Evolutionary conservation across 2,888 invertebrate species (phyloP), one percentile per base, ranked within the genome.

Genomic region (Philaethria dido): DNA sequence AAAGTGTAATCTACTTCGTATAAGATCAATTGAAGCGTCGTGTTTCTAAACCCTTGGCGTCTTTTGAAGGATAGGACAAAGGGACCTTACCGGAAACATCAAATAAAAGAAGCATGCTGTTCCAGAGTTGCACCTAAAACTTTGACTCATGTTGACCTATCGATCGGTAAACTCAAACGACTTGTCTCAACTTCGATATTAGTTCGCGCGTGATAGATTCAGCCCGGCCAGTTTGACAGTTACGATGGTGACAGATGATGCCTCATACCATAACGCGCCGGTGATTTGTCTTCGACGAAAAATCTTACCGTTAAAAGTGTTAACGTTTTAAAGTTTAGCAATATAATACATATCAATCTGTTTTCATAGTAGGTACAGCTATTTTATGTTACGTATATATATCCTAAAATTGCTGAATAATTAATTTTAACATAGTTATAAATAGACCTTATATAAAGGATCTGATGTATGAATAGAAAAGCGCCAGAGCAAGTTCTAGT

Each of bases 161-260:
- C 74, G 77, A 72, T 74, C 74, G 77, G 73, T 64, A 69, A 75
- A 75, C 76, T 75, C 73, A 73, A 70, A 70, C 76, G 75, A 80
- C 76, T 76, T 71, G 78, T 78, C 75, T 61, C 80, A 88, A 90
- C 88, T 91, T 91, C 80, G 86, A 89, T 90, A 92, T 91, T 92
- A 91, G 89, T 92, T 92, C 79, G 84, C 84, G 81, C 85, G 87
- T 92, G 91, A 92, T 91, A 90, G 91, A 91, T 92, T 86, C 82
- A 82, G 83, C 88, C 81, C 82, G 72, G 80, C 84, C 83, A 86
- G 84, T 90, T 87, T 88, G 91, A 90, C 90, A 90, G 89, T 89
- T 89, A 74, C 83, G 88, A 89, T 88, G 81, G 86, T 89, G 88
- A 91, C 89, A 88, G 91, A 92, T 91, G 91, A 90, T 83, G 86